Base-by-base conservation (phyloP, 2,797 vertebrate species). In the Pogoniulus pusillus region DNA sequence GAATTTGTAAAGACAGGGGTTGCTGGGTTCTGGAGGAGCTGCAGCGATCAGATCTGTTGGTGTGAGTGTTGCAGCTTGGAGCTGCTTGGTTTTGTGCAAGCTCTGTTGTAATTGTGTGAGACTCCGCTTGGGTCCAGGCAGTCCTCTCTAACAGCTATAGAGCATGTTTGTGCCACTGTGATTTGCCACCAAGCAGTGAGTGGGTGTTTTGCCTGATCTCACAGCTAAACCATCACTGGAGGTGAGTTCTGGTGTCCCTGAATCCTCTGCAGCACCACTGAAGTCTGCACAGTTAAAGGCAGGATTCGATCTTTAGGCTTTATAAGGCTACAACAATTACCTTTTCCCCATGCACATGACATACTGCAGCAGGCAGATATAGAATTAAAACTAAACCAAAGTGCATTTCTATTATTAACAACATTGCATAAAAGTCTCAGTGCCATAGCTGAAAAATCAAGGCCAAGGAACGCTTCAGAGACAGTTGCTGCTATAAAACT, bases 321-420 rank as follows among this genome's bases (percentile, higher is more conserved):
- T 86, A 29, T 43, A 68, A 69, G 22, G 41, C n/a, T 82, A 7
- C 39, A 82, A 23, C 45, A 34, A 80, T 89, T 86, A 82, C 91
- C 87, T 94, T 93, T 96, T 84, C 92, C 96, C 93, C 90, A 84
- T 69, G 85, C 54, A 85, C 59, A 81, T 81, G 70, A 93, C 94
- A 88, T 85, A 83, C 63, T 64, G 74, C 19, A 77, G 85, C 82
- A 85, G 83, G 78, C 60, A 91, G 88, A 87, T 93, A 74, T 92
- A 87, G 93, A 94, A 89, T 93, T 95, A 95, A 86, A 87, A 89
- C 60, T 89, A 66, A 96, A 96, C 43, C 93, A 96, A 95, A 96
- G 96, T 96, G 93, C 93, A 77, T 90, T 92, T 91, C 91, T 95
- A 93, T 96, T 95, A 93, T 95, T 95, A 96, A 87, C 82, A 88